These are phyloP conservation scores for Cosmopolites sordidus DNA, from an alignment of 2,888 invertebrate species.

Conservation along the genomic window DNA sequence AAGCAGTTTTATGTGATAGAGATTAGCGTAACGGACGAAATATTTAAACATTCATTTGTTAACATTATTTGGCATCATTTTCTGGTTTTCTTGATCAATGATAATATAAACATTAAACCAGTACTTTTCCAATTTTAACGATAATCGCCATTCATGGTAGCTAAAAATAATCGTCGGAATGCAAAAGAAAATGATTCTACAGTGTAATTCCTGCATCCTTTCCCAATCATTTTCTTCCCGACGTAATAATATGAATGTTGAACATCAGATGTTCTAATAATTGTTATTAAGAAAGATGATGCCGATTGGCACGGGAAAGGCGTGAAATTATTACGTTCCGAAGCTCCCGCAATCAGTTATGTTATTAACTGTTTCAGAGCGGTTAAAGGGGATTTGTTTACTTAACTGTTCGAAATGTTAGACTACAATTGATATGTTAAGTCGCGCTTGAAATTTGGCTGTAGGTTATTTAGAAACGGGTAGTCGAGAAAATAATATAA, in stretches of 20 bases:
- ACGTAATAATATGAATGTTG: slow-evolving; percentile 1
- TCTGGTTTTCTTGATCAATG: no score
- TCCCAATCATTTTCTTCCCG: neutral
- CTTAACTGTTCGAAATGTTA: neutral
- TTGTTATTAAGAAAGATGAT: neutral
- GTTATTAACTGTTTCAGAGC: neutral
- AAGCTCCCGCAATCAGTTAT: neutral
- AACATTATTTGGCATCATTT: no score
- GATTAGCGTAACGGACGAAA: no score
- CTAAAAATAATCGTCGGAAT: neutral
- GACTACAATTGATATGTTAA: neutral
- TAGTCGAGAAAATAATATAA: no score
- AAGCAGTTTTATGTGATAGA: no score
- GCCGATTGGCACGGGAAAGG: slow-evolving; percentile 1
- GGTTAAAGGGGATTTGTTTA: neutral
- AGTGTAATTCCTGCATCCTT: neutral
- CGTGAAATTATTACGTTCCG: slow-evolving; percentile 5
- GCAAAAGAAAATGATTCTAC: neutral
- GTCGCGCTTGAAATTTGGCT: neutral
- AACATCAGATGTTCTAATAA: slow-evolving; percentile 1
- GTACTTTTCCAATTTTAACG: no score
- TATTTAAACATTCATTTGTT: no score
- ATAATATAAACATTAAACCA: no score
- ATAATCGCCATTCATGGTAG: no score
- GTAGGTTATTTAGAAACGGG: slow-evolving; percentile 1